phyloP scores from a whole-genome alignment of 2,113 vertebrate genomes.

The Dolichallabes microphthalmus region DNA sequence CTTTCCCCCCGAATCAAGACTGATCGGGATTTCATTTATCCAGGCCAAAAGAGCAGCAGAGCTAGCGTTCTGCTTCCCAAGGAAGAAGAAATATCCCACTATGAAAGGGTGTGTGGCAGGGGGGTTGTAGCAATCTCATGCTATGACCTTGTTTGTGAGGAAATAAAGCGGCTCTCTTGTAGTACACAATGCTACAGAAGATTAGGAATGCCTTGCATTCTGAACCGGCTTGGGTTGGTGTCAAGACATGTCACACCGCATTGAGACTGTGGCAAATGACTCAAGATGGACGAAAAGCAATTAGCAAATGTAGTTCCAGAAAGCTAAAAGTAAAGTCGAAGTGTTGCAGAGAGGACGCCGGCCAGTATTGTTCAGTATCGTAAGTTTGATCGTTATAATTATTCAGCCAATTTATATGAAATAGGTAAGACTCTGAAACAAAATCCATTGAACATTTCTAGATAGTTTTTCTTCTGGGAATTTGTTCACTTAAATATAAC shows the following conservation, averaged over 20 bases:
- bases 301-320: neutral
- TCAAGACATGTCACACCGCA: conserved; percentile 29
- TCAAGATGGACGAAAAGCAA: neutral
- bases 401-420: neutral
- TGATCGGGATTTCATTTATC: conserved; percentile 59
- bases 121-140: conserved; percentile 51
- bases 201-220: conserved; percentile 45
- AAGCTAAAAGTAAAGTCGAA: neutral
- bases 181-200: conserved; percentile 43
- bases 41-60: conserved; percentile 49
- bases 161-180: conserved; percentile 51
- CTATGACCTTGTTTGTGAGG: conserved; percentile 52
- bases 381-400: neutral
- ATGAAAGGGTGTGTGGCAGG: conserved; percentile 43
- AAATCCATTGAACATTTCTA: neutral
- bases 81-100: conserved; percentile 50
- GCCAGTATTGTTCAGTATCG: neutral
- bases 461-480: neutral
- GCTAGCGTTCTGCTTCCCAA: conserved; percentile 34
- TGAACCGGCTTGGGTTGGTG: conserved; percentile 37
- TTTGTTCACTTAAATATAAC: neutral
- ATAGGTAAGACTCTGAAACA: neutral
- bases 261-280: neutral
- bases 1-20: conserved; percentile 61
- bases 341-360: neutral